Evolutionary conservation across 1,140 invertebrate genomes (phyloP).

Genomic region (Anthonomus grandis): DNA sequence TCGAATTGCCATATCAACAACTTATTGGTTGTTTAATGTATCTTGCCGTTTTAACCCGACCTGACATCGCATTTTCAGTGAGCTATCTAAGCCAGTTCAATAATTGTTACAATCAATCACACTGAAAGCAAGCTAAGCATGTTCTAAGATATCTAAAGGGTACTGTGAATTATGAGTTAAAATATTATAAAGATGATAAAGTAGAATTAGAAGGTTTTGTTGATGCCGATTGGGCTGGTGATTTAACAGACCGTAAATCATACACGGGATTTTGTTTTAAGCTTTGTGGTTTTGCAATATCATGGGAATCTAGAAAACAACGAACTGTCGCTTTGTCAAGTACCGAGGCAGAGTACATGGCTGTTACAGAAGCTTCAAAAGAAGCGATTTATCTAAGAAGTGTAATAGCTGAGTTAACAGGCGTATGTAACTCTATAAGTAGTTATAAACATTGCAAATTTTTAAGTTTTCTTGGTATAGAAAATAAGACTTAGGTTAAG

Average conservation of each 20-base stretch:
- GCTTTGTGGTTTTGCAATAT: constrained; percentile 30
- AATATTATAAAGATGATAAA: constrained; percentile 16
- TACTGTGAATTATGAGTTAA: constrained; percentile 32
- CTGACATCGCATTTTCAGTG: constrained; percentile 51
- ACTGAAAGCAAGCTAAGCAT: constrained; percentile 47
- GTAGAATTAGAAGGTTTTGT: constrained; percentile 37
- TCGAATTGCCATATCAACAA: constrained; percentile 41
- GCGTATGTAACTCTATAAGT: background rate
- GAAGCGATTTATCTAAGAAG: constrained; percentile 9
- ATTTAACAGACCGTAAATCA: constrained; percentile 33
- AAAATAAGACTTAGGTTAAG: no score
- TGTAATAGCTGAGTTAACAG: constrained; percentile 8
- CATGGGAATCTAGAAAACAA: constrained; percentile 42
- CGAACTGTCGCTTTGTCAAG: constrained; percentile 39
- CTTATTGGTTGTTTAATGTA: constrained; percentile 50
- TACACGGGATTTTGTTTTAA: constrained; percentile 41
- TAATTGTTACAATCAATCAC: constrained; percentile 33
- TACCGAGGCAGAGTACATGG: constrained; percentile 46
- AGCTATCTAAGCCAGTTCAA: constrained; percentile 46
- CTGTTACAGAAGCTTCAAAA: constrained; percentile 33
- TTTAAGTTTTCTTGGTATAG: no score
- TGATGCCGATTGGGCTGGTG: constrained; percentile 27
- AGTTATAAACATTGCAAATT: no score
- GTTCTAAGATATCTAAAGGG: constrained; percentile 49
- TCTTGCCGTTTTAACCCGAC: constrained; percentile 47